Conservation (phyloP, 2,888 invertebrate species). For the Patella caerulea region DNA sequence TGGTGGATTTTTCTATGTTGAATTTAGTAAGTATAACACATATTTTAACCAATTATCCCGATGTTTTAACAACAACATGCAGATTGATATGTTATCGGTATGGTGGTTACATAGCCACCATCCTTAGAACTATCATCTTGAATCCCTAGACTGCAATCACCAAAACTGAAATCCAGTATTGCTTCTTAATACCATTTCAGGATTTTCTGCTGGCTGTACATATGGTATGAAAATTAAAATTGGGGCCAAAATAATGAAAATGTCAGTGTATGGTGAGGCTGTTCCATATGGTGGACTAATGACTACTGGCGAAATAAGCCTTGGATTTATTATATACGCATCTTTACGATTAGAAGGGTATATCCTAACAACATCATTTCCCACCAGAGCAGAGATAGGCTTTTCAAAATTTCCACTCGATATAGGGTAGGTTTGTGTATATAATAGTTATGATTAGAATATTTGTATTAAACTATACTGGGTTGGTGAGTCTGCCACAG, state of each 20-base stretch:
- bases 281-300: slow-evolving; percentile 43
- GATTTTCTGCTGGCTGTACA: slow-evolving; percentile 45
- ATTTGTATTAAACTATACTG: no score
- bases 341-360: slow-evolving; percentile 46
- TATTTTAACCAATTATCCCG: neutral
- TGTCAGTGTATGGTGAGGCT: slow-evolving; percentile 36
- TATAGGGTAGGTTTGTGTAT: slow-evolving; percentile 38
- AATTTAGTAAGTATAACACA: slow-evolving; percentile 39
- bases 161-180: neutral
- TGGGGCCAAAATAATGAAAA: slow-evolving; percentile 42
- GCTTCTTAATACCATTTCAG: slow-evolving; percentile 24
- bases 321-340: slow-evolving; percentile 45
- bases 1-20: slow-evolving; percentile 47
- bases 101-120: no score
- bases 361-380: slow-evolving; percentile 48
- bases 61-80: no score
- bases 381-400: slow-evolving; percentile 48
- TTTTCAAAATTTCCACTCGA: slow-evolving; percentile 59
- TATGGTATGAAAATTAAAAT: slow-evolving; percentile 45
- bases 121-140: no score
- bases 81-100: no score
- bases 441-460: no score
- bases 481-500: no score
- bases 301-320: slow-evolving; percentile 41
- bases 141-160: neutral